Evolutionary conservation across 2,113 vertebrate genomes (phyloP).

Genomic region (Pholis gunnellus): DNA sequence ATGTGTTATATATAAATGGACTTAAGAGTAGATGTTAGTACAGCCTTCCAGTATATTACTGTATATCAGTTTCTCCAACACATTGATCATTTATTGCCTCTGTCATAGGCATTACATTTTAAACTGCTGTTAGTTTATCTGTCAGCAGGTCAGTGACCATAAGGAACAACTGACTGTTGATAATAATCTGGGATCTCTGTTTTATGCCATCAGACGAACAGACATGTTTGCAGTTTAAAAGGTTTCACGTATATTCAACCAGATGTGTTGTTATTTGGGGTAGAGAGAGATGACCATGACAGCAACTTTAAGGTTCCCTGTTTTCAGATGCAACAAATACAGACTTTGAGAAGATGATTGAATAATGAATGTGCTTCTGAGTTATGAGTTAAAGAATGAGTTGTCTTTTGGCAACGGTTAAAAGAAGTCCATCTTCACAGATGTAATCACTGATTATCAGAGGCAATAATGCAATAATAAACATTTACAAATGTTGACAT

Average conservation of each 20-base stretch:
- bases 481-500: conserved; percentile 56
- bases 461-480: conserved; percentile 31
- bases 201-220: neutral
- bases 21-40: neutral
- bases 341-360: conserved; percentile 22
- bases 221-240: neutral
- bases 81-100: conserved; percentile 18
- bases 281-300: neutral
- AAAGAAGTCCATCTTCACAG: conserved; percentile 41
- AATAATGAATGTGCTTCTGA: conserved; percentile 33
- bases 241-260: neutral
- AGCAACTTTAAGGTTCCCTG: neutral
- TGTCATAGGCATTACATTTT: conserved; percentile 5
- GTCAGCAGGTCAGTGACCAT: neutral
- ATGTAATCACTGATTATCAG: conserved; percentile 38
- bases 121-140: conserved; percentile 6
- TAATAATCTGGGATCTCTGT: neutral
- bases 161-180: neutral
- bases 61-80: conserved; percentile 31
- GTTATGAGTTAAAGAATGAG: conserved; percentile 6
- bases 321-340: neutral
- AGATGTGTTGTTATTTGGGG: neutral
- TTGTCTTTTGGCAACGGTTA: conserved; percentile 35
- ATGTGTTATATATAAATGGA: too few species aligned
- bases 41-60: conserved; percentile 6